Conservation (phyloP, 2,888 invertebrate species). For the Brachynemurus nebulosus region DNA sequence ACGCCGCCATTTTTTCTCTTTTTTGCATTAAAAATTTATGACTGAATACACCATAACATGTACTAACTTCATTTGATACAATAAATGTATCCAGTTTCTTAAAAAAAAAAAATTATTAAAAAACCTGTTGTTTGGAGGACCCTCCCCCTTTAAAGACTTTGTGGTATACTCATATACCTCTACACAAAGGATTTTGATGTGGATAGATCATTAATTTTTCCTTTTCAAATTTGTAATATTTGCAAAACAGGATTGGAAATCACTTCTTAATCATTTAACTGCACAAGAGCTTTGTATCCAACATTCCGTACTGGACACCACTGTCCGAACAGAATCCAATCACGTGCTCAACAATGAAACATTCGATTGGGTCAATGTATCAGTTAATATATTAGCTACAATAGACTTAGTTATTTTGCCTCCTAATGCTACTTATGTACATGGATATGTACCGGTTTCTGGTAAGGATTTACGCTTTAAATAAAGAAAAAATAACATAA, state of each 20-base stretch:
- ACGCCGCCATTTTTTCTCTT: too few relatives aligned
- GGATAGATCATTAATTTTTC: not conserved
- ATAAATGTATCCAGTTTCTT: too few relatives aligned
- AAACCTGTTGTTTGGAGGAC: too few relatives aligned
- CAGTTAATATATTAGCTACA: not conserved
- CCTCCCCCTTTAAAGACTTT: too few relatives aligned
- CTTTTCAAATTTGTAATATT: not conserved
- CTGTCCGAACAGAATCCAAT: not conserved
- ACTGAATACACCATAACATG: too few relatives aligned
- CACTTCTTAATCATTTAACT: slow-evolving; percentile 1
- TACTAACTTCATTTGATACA: too few relatives aligned
- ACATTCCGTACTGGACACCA: too few relatives aligned
- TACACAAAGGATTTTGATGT: not conserved
- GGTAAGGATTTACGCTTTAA: too few relatives aligned
- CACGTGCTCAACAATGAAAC: not conserved
- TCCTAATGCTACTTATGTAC: slow-evolving; percentile 1
- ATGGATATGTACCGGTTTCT: not conserved
- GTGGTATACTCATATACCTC: too few relatives aligned
- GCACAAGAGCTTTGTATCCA: slow-evolving; percentile 4
- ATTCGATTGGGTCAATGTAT: not conserved
- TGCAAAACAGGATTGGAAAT: slow-evolving; percentile 1
- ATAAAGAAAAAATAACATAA: too few relatives aligned
- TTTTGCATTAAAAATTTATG: too few relatives aligned
- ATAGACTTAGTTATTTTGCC: not conserved
- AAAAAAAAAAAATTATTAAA: too few relatives aligned